phyloP scores from a whole-genome alignment of 2,797 vertebrate species.

The Carcharodon carcharias region DNA sequence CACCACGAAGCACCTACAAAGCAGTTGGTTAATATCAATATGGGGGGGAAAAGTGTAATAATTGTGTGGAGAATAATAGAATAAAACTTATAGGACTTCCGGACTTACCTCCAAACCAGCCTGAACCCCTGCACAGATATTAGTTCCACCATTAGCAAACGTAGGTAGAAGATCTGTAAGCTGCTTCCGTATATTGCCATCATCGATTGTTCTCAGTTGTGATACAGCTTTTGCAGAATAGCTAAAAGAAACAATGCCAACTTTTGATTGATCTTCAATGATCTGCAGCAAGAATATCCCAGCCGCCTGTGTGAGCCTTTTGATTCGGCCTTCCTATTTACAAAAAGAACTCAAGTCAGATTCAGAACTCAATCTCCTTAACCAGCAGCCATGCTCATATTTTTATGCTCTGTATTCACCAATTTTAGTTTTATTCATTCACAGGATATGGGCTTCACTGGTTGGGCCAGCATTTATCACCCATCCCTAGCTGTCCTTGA shows the following conservation, averaged over 20 bases:
- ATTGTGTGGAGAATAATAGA: too few relatives aligned
- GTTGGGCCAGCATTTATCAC: too few relatives aligned
- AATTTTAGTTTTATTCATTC: too few relatives aligned
- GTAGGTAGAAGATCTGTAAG: constrained; percentile 50
- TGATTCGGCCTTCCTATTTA: constrained; percentile 46
- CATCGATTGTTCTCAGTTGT: constrained; percentile 45
- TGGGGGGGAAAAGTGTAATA: background rate
- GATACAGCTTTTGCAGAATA: too few relatives aligned
- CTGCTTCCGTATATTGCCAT: constrained; percentile 42
- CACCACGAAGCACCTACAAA: constrained; percentile 48
- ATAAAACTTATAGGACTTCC: background rate
- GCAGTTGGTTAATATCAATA: background rate
- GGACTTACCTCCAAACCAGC: constrained; percentile 52
- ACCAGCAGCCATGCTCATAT: background rate
- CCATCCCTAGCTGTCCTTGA: too few relatives aligned
- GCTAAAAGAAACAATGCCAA: constrained; percentile 54
- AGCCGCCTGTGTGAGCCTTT: constrained; percentile 50
- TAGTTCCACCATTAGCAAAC: constrained; percentile 28
- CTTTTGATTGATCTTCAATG: constrained; percentile 49
- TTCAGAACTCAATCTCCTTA: background rate
- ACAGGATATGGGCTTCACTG: too few relatives aligned
- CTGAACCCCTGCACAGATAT: constrained; percentile 52
- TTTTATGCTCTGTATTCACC: background rate
- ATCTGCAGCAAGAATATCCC: constrained; percentile 54
- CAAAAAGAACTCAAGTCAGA: constrained; percentile 34